These are phyloP conservation scores for Bugulina stolonifera DNA, from an alignment of 2,888 invertebrate species.

Conservation along the genomic window DNA sequence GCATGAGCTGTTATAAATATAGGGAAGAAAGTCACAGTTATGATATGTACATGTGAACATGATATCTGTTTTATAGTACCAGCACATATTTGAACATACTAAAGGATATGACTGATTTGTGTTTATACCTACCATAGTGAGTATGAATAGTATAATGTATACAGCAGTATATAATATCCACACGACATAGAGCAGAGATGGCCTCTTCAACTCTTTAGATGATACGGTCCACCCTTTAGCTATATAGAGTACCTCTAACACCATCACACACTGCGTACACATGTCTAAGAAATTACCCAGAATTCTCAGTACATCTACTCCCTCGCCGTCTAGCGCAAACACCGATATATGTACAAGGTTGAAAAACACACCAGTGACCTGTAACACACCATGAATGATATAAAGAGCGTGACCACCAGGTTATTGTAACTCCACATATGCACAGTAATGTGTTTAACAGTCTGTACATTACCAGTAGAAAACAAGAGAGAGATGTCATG, in stretches of 20 bases:
- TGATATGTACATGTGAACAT: no score
- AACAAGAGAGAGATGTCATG: no score
- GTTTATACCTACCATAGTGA: constrained; percentile 78
- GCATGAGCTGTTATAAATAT: no score
- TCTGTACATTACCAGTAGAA: no score
- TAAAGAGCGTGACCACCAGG: no score
- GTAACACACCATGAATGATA: not conserved
- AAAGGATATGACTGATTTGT: no score
- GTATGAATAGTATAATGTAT: constrained; percentile 84
- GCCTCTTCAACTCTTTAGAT: constrained; percentile 74
- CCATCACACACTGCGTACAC: constrained; percentile 82
- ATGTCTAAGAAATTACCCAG: constrained; percentile 89
- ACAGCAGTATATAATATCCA: constrained; percentile 88
- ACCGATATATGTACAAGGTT: constrained; percentile 82
- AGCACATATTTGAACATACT: no score
- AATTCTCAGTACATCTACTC: constrained; percentile 72
- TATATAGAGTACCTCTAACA: constrained; percentile 80
- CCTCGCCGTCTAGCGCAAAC: constrained; percentile 84
- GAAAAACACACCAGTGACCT: constrained; percentile 64
- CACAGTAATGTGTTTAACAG: no score
- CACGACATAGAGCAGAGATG: constrained; percentile 68
- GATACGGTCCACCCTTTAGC: constrained; percentile 98
- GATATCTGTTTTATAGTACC: no score
- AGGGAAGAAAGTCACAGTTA: no score
- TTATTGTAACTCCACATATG: no score